Evolutionary conservation across 64 coral and sea anemone species (phyloP).

Genomic region (Actinia equina): DNA sequence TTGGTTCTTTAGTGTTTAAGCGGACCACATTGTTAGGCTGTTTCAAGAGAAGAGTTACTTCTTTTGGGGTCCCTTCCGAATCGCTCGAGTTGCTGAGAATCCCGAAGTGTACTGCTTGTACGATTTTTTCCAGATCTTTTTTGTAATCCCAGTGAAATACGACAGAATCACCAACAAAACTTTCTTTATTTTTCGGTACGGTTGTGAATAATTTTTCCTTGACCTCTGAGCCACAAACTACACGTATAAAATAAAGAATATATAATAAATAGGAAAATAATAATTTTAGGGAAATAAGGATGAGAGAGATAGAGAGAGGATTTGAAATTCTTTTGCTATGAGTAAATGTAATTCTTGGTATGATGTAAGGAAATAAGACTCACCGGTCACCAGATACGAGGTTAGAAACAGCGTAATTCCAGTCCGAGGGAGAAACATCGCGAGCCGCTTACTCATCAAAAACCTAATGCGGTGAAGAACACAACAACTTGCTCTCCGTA

Average conservation of each 20-base stretch:
- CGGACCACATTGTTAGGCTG: neutral
- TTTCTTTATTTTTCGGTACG: constrained; percentile 17
- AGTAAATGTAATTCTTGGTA: neutral
- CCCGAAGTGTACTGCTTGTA: neutral
- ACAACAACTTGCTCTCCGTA: neutral
- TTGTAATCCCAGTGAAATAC: constrained; percentile 1
- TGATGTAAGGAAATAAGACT: neutral
- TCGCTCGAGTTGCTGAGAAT: neutral
- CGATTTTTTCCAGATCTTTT: neutral
- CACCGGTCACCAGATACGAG: neutral
- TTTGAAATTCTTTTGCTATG: neutral
- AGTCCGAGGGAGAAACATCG: neutral
- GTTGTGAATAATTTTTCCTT: neutral
- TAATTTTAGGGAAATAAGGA: neutral
- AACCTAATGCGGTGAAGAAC: neutral
- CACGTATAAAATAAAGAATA: neutral
- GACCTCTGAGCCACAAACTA: neutral
- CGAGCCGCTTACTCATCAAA: neutral
- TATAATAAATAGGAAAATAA: neutral
- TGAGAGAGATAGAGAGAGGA: neutral
- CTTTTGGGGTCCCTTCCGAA: neutral
- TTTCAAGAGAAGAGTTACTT: neutral
- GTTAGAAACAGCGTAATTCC: neutral
- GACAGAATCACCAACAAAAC: constrained; percentile 24
- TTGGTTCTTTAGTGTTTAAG: neutral